Conservation (phyloP, 2,888 invertebrate species). For the Pelosia muscerda region DNA sequence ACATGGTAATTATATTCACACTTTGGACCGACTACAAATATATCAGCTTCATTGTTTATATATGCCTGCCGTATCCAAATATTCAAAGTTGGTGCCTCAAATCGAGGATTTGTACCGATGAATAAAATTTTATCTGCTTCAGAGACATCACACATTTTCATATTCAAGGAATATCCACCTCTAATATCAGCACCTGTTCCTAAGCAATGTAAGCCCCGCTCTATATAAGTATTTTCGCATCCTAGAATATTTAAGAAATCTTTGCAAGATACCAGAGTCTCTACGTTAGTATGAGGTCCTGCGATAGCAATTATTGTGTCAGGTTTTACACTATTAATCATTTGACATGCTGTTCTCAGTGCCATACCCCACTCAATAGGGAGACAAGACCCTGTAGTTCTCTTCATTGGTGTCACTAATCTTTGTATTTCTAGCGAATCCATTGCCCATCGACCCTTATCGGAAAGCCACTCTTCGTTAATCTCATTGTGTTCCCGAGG, state of each 20-base stretch:
- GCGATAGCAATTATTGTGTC: slow-evolving; percentile 80
- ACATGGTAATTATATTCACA: slow-evolving; percentile 94
- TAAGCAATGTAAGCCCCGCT: slow-evolving; percentile 64
- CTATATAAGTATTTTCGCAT: slow-evolving; percentile 71
- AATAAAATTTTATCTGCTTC: slow-evolving; percentile 95
- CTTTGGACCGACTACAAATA: slow-evolving; percentile 95
- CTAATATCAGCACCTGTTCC: slow-evolving; percentile 64
- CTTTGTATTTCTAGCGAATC: slow-evolving; percentile 98
- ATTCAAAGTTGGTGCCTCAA: slow-evolving; percentile 98
- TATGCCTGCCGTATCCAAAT: slow-evolving; percentile 97
- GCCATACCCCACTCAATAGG: slow-evolving; percentile 97
- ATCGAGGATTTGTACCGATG: slow-evolving; percentile 98
- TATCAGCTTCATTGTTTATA: slow-evolving; percentile 94
- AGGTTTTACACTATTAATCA: slow-evolving; percentile 87
- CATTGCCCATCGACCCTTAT: slow-evolving; percentile 98
- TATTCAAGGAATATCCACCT: slow-evolving; percentile 72
- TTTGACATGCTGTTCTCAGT: slow-evolving; percentile 89
- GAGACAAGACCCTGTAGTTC: slow-evolving; percentile 89
- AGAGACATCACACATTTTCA: slow-evolving; percentile 91
- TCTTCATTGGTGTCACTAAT: slow-evolving; percentile 96
- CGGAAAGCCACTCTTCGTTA: slow-evolving; percentile 99
- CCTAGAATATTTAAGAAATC: slow-evolving; percentile 76
- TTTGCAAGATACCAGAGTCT: slow-evolving; percentile 77
- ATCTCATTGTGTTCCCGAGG: slow-evolving; percentile 79
- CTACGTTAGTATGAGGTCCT: slow-evolving; percentile 75